Percentiles rank a stretch among this genome's conserved stretches.
These are phyloP conservation scores for Tauraco hartlaubi DNA, from an alignment of 2,797 vertebrate species.

Conservation along the genomic window DNA sequence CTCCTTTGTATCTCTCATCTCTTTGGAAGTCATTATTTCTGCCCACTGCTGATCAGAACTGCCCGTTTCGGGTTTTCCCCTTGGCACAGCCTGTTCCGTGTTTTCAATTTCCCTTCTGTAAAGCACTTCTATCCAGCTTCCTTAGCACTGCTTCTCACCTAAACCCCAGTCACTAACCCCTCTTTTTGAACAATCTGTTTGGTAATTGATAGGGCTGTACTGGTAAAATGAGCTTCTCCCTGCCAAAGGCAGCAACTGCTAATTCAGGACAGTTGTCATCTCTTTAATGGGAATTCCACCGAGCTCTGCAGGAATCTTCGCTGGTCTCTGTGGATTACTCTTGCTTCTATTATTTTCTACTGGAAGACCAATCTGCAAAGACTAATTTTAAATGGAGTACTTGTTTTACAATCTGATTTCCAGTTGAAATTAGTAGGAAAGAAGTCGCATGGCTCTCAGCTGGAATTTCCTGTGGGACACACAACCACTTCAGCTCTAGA, in stretches of 20 bases:
- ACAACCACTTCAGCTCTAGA: not conserved
- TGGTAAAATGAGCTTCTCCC: not conserved
- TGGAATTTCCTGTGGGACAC: not conserved
- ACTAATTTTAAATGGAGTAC: slow-evolving; percentile 16
- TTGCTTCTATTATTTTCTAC: not conserved
- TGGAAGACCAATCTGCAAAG: not conserved
- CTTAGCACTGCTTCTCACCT: not conserved
- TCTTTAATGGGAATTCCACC: not conserved
- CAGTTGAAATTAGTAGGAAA: slow-evolving; percentile 1
- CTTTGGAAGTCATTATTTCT: not conserved
- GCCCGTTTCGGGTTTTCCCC: not conserved
- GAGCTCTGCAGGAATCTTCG: not conserved
- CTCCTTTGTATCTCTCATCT: not conserved
- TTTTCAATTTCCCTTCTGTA: slow-evolving; percentile 22
- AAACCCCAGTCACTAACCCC: not conserved
- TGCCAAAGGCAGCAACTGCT: not conserved
- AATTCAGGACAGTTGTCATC: slow-evolving; percentile 9
- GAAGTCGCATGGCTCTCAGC: not conserved
- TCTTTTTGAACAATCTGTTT: not conserved
- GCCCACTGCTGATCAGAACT: not conserved
- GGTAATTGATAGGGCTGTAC: not conserved
- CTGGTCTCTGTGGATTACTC: not conserved
- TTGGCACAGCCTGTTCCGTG: not conserved
- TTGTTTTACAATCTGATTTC: slow-evolving; percentile 1
- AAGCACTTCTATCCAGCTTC: not conserved